A percentile compares a stretch with the other conserved stretches of the same genome.
Conservation (phyloP, 2,797 vertebrate genomes). For the Geotrypetes seraphini region DNA sequence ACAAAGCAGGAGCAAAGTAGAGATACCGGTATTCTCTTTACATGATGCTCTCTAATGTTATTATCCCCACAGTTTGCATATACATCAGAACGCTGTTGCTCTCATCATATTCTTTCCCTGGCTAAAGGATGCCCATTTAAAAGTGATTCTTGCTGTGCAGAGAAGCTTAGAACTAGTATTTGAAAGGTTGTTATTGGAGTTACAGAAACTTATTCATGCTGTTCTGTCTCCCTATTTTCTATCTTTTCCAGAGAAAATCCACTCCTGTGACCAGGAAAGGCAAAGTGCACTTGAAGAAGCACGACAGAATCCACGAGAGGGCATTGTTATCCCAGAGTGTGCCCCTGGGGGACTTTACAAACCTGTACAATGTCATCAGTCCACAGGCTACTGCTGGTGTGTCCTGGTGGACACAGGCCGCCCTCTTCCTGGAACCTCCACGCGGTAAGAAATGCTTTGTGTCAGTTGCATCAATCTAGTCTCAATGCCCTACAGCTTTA, state of each 20-base stretch:
- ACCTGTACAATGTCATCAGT: slow-evolving; percentile 94
- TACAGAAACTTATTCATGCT: neutral
- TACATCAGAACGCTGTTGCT: too few species aligned
- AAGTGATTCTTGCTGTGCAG: too few species aligned
- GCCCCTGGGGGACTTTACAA: slow-evolving; percentile 81
- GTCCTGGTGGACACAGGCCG: slow-evolving; percentile 90
- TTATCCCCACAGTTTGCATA: too few species aligned
- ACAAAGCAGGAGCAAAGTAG: too few species aligned
- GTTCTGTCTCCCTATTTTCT: neutral
- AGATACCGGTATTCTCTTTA: too few species aligned
- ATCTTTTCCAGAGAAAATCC: slow-evolving; percentile 77
- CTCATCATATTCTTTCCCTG: too few species aligned
- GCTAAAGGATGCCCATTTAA: too few species aligned
- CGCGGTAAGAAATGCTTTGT: slow-evolving; percentile 64
- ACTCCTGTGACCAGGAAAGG: slow-evolving; percentile 94
- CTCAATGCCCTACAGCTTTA: too few species aligned
- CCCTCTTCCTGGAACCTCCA: slow-evolving; percentile 89
- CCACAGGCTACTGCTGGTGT: slow-evolving; percentile 97
- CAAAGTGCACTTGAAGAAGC: slow-evolving; percentile 86
- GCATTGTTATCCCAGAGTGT: slow-evolving; percentile 88
- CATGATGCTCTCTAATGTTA: too few species aligned
- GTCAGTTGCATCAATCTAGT: too few species aligned
- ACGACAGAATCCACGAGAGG: slow-evolving; percentile 73
- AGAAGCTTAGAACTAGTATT: too few species aligned
- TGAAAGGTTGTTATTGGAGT: too few species aligned